phyloP scores from a whole-genome alignment of 1,140 invertebrate species.

The Drosophila rufa region DNA sequence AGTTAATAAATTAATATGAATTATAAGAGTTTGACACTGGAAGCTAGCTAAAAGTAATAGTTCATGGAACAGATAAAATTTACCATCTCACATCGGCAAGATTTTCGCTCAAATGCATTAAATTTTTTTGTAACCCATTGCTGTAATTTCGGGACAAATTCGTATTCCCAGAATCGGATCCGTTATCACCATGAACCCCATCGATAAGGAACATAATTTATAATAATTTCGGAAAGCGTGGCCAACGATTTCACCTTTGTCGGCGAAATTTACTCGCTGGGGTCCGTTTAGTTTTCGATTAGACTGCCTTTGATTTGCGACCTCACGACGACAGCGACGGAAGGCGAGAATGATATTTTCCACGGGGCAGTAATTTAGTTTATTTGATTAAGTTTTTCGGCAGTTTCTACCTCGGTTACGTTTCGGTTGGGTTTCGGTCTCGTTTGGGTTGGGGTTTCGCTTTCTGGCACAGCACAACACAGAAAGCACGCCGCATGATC shows the following conservation, averaged over 20 bases:
- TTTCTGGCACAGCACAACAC: slow-evolving; percentile 49
- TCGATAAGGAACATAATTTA: slow-evolving; percentile 81
- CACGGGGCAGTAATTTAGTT: slow-evolving; percentile 69
- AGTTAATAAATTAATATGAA: not conserved
- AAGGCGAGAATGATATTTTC: slow-evolving; percentile 65
- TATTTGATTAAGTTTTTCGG: slow-evolving; percentile 79
- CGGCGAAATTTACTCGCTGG: slow-evolving; percentile 76
- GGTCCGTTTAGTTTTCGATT: slow-evolving; percentile 81
- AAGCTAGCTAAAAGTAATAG: not conserved
- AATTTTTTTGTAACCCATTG: not conserved
- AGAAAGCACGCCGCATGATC: slow-evolving; percentile 79
- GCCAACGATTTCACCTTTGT: slow-evolving; percentile 74
- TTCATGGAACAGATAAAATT: not conserved
- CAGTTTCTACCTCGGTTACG: slow-evolving; percentile 16
- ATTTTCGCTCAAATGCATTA: not conserved
- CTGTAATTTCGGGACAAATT: not conserved
- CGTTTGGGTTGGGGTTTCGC: slow-evolving; percentile 15
- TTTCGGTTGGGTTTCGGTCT: not conserved
- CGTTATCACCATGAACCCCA: slow-evolving; percentile 35
- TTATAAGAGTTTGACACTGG: too few species aligned
- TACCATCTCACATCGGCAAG: not conserved
- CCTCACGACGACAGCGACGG: slow-evolving; percentile 62
- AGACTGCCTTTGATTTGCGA: slow-evolving; percentile 81
- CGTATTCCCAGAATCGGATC: slow-evolving; percentile 14
- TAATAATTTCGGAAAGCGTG: slow-evolving; percentile 78